These are phyloP conservation scores for Ctenochaetus hawaiiensis DNA, from an alignment of 2,797 vertebrate genomes.

Conservation along the genomic window DNA sequence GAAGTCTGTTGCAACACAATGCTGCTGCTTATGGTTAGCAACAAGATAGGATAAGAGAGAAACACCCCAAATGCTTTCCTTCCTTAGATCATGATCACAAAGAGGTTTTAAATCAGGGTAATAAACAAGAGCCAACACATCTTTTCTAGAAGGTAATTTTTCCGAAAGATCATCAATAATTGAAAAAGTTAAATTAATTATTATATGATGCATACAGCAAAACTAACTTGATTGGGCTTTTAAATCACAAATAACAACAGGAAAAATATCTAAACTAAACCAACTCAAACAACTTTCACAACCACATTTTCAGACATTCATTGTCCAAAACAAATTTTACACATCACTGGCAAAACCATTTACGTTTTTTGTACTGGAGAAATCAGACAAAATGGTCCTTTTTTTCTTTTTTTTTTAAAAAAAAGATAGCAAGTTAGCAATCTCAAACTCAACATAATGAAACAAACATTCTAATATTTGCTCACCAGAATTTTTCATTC, in stretches of 20 bases:
- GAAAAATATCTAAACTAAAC: too few relatives aligned
- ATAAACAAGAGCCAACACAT: neutral
- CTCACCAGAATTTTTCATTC: too few relatives aligned
- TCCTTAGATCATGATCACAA: neutral
- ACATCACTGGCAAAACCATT: neutral
- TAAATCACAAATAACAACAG: neutral
- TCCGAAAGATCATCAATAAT: neutral
- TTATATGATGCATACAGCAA: neutral
- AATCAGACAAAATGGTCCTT: neutral
- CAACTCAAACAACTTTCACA: neutral
- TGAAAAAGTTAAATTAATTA: neutral
- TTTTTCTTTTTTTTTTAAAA: neutral
- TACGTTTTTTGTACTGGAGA: neutral
- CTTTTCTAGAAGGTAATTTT: neutral
- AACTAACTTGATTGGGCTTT: neutral
- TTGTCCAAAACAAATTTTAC: neutral
- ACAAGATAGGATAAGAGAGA: neutral
- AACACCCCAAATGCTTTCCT: neutral
- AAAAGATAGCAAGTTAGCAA: too few relatives aligned
- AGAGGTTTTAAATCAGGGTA: neutral
- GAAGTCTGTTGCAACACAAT: constrained; percentile 25
- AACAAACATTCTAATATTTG: too few relatives aligned
- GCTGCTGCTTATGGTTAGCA: constrained; percentile 17
- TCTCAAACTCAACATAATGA: neutral
- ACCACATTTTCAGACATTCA: neutral